Evolutionary conservation across 2,888 invertebrate genomes (phyloP), one percentile per base, ranked within the genome.

Genomic region (Drosophila yooni): DNA sequence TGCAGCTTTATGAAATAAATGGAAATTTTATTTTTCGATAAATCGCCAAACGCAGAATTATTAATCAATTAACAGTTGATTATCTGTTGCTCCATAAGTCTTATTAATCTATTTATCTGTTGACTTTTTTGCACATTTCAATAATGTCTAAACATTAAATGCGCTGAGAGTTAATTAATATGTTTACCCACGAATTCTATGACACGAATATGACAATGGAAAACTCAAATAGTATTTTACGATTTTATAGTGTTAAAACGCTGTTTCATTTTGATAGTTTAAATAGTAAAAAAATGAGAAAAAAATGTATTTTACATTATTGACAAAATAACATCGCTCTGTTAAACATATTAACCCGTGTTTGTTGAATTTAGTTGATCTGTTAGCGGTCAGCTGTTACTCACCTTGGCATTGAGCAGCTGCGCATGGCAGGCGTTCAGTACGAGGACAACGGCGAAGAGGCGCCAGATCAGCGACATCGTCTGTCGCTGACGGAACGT

Each of bases 391-490:
- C 70, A 53, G 7, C 46, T 50, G 43, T 40, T 58, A 83, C 86
- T 87, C 70, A 87, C 86, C 86, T 87, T 88, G 77, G 81, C 89
- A 83, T 82, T 82, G 66, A 70, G 72, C 67, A 72, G 67, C 61
- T 82, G 65, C 50, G 73, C 70, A 61, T 89, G 77, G 76, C 88
- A 89, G 68, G 77, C 75, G 59, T 79, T 77, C 67, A 87, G 71
- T 31, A 87, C 64, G 52, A 87, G 77, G 70, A 74, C 64, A 71
- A 87, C 72, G 60, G 74, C 88, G 21, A 88, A 74, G 51, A 87
- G 75, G 29, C 88, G 88, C 88, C 84, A 82, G 31, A 87, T 71
- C 72, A 87, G 79, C 71, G 82, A 84, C 71, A 82, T 61, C 34
- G 72, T 36, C 15, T 66, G 79, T 51, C 74, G 76, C 64, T 76